phyloP scores from a whole-genome alignment of 1,140 invertebrate species.

The Heliconius congener region DNA sequence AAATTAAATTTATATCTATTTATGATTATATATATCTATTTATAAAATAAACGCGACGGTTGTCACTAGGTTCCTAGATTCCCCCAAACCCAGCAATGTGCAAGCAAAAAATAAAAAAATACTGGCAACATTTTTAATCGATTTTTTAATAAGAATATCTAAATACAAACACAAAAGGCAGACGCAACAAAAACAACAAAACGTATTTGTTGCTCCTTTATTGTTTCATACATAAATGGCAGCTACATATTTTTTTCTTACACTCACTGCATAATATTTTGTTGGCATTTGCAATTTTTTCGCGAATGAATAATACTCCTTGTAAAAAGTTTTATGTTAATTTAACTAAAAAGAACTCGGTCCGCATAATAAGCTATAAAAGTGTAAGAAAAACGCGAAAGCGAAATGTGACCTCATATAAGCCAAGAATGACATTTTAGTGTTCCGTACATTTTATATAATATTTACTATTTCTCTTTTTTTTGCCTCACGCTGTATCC shows the following conservation, averaged over 20 bases:
- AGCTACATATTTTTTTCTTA: slow-evolving; percentile 3
- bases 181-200: background rate
- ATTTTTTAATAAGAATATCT: background rate
- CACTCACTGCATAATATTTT: slow-evolving; percentile 2
- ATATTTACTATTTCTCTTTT: too few species aligned
- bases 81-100: too few species aligned
- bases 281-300: slow-evolving; percentile 4
- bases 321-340: slow-evolving; percentile 27
- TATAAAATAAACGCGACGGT: too few species aligned
- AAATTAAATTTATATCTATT: too few species aligned
- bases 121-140: background rate
- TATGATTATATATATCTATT: too few species aligned
- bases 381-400: slow-evolving; percentile 51
- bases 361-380: slow-evolving; percentile 55
- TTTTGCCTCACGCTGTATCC: too few species aligned
- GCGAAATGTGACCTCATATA: slow-evolving; percentile 41
- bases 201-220: background rate
- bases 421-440: slow-evolving; percentile 14
- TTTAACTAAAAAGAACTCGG: slow-evolving; percentile 32
- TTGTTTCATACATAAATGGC: slow-evolving; percentile 4
- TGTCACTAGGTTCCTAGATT: too few species aligned
- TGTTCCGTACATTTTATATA: slow-evolving; percentile 31
- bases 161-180: background rate
- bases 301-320: background rate
- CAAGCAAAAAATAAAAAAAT: background rate